Percentiles rank a stretch among this genome's conserved stretches.
Conservation (phyloP, 2,797 vertebrate species). For the Mastacembelus armatus region DNA sequence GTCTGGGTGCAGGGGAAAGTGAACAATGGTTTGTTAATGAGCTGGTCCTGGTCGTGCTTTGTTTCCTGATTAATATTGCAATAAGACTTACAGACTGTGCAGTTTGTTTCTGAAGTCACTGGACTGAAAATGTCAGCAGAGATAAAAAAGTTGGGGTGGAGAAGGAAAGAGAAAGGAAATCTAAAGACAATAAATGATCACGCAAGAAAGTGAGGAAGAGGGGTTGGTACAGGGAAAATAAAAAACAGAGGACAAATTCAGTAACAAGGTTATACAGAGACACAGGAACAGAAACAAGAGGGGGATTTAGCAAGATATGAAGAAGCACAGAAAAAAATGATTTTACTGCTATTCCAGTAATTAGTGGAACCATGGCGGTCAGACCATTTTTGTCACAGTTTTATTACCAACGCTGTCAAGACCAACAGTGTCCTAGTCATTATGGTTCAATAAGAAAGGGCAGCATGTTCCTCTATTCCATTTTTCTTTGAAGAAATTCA, state of each 20-base stretch:
- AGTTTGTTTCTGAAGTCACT: conserved; percentile 67
- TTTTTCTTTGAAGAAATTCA: conserved; percentile 21
- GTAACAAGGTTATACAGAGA: conserved; percentile 55
- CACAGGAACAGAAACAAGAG: background rate
- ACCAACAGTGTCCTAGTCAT: conserved; percentile 16
- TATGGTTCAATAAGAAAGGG: conserved; percentile 28
- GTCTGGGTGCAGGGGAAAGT: conserved; percentile 9
- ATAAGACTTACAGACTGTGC: conserved; percentile 45
- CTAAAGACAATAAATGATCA: conserved; percentile 43
- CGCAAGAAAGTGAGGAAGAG: background rate
- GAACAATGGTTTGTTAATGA: conserved; percentile 71
- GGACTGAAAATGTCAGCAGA: conserved; percentile 75
- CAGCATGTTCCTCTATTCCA: conserved; percentile 9
- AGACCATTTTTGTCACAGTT: conserved; percentile 18
- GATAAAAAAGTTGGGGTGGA: conserved; percentile 38
- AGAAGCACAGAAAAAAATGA: conserved; percentile 11
- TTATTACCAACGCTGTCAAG: conserved; percentile 14
- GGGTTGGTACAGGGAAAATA: conserved; percentile 5
- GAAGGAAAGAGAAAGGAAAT: conserved; percentile 15
- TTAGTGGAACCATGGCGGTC: conserved; percentile 17
- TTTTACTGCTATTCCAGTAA: conserved; percentile 24
- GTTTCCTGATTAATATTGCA: conserved; percentile 61
- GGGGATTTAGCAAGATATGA: conserved; percentile 33
- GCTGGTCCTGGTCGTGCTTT: conserved; percentile 42
- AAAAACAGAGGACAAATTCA: conserved; percentile 7